These are phyloP conservation scores for pig (Sus scrofa) DNA, from an alignment of 2,113 vertebrate genomes.

Conservation along the genomic window DNA sequence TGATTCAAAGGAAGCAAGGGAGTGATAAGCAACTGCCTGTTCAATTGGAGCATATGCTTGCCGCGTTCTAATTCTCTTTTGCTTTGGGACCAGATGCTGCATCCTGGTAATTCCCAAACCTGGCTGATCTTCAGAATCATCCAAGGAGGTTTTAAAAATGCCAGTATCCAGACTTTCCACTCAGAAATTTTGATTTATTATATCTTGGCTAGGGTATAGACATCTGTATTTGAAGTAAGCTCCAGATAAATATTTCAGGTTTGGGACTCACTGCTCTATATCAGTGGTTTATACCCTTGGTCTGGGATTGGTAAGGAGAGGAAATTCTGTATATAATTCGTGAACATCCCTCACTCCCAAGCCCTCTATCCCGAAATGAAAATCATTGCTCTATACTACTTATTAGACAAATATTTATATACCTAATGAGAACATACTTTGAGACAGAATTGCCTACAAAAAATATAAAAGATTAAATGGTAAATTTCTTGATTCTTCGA, in stretches of 20 bases:
- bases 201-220: not conserved
- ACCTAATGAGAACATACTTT: not conserved
- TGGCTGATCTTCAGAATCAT: slow-evolving; percentile 57
- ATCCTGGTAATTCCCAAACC: slow-evolving; percentile 59
- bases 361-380: not conserved
- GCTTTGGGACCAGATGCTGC: slow-evolving; percentile 49
- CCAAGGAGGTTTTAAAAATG: slow-evolving; percentile 51
- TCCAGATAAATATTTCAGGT: slow-evolving; percentile 41
- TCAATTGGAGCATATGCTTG: slow-evolving; percentile 26
- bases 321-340: not conserved
- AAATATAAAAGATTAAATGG: not conserved
- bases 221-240: slow-evolving; percentile 5
- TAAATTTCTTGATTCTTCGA: not conserved
- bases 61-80: slow-evolving; percentile 62
- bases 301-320: not conserved
- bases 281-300: not conserved
- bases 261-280: not conserved
- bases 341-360: not conserved
- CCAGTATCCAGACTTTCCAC: not conserved
- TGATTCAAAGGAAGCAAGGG: slow-evolving; percentile 74
- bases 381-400: not conserved
- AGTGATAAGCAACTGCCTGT: slow-evolving; percentile 67
- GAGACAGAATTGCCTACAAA: not conserved
- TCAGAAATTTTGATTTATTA: slow-evolving; percentile 25
- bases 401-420: not conserved